phyloP scores from a whole-genome alignment of 2,113 vertebrate genomes.

The Spea bombifrons region DNA sequence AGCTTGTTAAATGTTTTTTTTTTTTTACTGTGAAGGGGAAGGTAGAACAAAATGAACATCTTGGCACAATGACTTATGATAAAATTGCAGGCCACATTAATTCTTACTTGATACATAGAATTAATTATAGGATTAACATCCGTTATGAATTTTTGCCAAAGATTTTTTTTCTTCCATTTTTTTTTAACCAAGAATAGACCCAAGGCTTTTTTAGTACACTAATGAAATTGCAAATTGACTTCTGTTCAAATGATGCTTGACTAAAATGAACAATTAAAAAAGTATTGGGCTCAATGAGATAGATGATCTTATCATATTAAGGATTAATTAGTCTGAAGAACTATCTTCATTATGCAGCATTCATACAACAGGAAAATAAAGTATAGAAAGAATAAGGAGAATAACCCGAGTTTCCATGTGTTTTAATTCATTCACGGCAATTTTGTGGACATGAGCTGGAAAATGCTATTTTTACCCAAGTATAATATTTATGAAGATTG shows the following conservation, averaged over 20 bases:
- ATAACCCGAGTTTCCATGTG: too few species aligned
- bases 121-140: slow-evolving; percentile 74
- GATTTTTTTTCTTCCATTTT: slow-evolving; percentile 58
- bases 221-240: slow-evolving; percentile 78
- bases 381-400: too few species aligned
- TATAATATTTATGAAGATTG: too few species aligned
- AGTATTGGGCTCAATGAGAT: slow-evolving; percentile 69
- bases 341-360: slow-evolving; percentile 57
- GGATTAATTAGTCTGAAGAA: slow-evolving; percentile 68
- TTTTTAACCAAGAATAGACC: slow-evolving; percentile 60
- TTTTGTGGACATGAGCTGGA: too few species aligned
- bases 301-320: slow-evolving; percentile 66
- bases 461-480: too few species aligned
- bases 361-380: slow-evolving; percentile 28
- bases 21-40: slow-evolving; percentile 74
- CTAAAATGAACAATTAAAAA: slow-evolving; percentile 78
- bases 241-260: slow-evolving; percentile 74
- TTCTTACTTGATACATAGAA: slow-evolving; percentile 70
- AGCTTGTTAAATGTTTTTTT: slow-evolving; percentile 79
- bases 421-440: too few species aligned
- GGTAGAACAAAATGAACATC: slow-evolving; percentile 74
- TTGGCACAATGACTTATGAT: slow-evolving; percentile 66
- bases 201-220: slow-evolving; percentile 69
- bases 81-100: slow-evolving; percentile 67
- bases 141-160: slow-evolving; percentile 65